Evolutionary conservation across 1,140 invertebrate species (phyloP).

Genomic region (Coptotermes formosanus): DNA sequence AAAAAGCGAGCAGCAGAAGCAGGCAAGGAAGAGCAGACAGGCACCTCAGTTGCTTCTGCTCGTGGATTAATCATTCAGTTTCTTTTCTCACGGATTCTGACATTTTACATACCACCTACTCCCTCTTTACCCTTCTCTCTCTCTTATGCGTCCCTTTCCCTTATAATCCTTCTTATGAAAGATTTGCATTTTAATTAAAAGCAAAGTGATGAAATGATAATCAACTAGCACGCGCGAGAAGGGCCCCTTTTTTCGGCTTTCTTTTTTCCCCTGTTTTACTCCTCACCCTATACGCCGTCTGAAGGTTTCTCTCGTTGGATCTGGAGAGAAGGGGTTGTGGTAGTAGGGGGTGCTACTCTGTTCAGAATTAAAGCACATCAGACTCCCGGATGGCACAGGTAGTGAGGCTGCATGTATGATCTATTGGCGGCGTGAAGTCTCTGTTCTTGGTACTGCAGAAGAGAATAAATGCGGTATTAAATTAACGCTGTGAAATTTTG

Average conservation of each 20-base stretch:
- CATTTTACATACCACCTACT: slow-evolving; percentile 22
- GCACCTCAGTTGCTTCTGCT: slow-evolving; percentile 21
- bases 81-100: slow-evolving; percentile 29
- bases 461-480: neutral
- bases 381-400: slow-evolving; percentile 1
- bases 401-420: neutral
- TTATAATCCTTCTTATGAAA: slow-evolving; percentile 39
- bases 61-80: slow-evolving; percentile 31
- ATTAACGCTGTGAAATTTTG: neutral
- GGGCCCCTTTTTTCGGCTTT: neutral
- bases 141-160: slow-evolving; percentile 28
- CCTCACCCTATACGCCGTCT: neutral
- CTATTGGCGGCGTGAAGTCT: neutral
- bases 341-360: neutral
- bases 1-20: neutral
- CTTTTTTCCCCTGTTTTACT: neutral
- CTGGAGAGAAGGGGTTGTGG: neutral
- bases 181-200: slow-evolving; percentile 41
- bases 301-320: neutral
- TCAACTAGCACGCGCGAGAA: slow-evolving; percentile 28
- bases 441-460: neutral
- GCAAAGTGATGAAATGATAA: slow-evolving; percentile 39
- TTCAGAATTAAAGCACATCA: slow-evolving; percentile 8
- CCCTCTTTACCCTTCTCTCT: slow-evolving; percentile 25
- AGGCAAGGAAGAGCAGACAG: neutral